Evolutionary conservation across 1,140 invertebrate species (phyloP), one percentile per base, ranked within the genome.

Genomic region (Rhizoglyphus robini): DNA sequence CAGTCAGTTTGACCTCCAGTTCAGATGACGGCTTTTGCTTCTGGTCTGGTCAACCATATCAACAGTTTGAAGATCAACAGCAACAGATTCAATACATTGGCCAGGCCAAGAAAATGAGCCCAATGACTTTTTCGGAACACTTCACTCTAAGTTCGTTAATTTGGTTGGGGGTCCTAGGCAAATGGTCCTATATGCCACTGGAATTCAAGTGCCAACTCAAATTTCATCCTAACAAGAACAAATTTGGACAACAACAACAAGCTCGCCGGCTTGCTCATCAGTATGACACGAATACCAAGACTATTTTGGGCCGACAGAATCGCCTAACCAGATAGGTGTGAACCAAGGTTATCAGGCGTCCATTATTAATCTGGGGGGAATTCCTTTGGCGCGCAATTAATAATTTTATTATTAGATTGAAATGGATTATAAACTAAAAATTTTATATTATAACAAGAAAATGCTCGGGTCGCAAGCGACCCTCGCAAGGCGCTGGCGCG

Each of bases 51-150:
- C 68, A 69, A 65, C 74, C 68, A n/a, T n/a, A n/a, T 34, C 69
- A 74, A 8, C 65, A 66, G 41, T 32, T 47, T 25, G 54, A 61
- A 25, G 63, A 66, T 62, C 51, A 27, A 31, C 51, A 32, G 27
- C 47, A 62, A 11, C 68, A 66, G 29, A 13, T 47, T 4, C 62
- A 69, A 61, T 68, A 67, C 15, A 49, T 68, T 61, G 25, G 25
- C 25, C 15, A 41, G 8, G 5, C 18, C 36, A 8, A 41, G 8
- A 8, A 8, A 41, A 41, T 41, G 36, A 18, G 18, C 36, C n/a
- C n/a, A n/a, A n/a, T n/a, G n/a, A n/a, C n/a, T n/a, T 41, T 41
- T 41, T 18, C 18, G 36, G 36, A 41, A 41, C 36, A 41, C 8
- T 11, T 41, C 36, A 41, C n/a, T n/a, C n/a, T n/a, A n/a, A n/a